Evolutionary conservation across 2,113 vertebrate genomes (phyloP).

Genomic region (Drymodes brunneopygia): DNA sequence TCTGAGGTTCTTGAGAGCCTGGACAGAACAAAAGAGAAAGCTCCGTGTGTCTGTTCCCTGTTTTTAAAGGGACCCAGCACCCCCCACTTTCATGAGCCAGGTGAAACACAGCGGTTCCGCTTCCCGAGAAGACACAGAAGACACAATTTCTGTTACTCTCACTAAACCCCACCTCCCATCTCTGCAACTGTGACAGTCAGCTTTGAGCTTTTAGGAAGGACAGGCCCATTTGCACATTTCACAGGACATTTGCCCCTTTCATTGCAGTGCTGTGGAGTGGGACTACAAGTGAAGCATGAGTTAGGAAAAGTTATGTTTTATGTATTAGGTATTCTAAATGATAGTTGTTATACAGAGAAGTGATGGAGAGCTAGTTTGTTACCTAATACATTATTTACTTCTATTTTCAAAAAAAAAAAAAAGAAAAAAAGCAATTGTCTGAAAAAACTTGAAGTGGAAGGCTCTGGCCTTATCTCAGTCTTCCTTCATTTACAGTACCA

Average conservation of each 20-base stretch:
- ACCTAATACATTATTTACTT: neutral
- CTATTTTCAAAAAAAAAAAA: neutral
- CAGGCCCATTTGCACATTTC: neutral
- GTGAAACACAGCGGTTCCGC: neutral
- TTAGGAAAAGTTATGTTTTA: neutral
- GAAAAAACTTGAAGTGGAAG: neutral
- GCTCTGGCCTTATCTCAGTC: neutral
- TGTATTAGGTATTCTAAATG: neutral
- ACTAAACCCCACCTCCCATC: neutral
- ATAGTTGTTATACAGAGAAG: neutral
- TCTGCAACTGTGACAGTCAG: neutral
- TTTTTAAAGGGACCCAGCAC: neutral
- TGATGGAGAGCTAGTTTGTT: neutral
- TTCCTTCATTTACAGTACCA: neutral
- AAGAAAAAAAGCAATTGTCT: neutral
- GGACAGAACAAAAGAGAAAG: neutral
- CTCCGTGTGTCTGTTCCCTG: no score
- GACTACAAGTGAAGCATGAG: neutral
- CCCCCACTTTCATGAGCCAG: neutral
- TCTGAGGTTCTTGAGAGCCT: neutral
- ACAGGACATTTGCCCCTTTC: neutral
- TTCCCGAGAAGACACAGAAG: neutral
- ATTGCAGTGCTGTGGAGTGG: neutral
- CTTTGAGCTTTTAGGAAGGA: neutral
- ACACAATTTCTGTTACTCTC: neutral